Base-by-base conservation (phyloP, 1,140 invertebrate species). In the Cydia amplana region DNA sequence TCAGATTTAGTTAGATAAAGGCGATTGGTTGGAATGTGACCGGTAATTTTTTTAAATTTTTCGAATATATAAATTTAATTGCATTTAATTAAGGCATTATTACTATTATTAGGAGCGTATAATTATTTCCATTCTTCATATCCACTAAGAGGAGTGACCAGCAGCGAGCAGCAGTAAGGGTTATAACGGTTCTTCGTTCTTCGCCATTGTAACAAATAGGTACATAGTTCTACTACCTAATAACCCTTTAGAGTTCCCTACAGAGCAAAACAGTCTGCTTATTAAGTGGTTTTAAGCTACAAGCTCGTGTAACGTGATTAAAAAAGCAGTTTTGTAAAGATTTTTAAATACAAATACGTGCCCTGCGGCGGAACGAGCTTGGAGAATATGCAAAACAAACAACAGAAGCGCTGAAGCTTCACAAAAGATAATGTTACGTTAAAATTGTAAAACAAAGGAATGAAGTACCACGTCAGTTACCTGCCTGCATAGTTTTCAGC, bases 401-500 rank as follows among this genome's bases (percentile, higher is more conserved):
- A 70, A 70, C 14, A 32, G 28, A 70, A n/a, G 32, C 32, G n/a
- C 32, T 36, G 28, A 70, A 70, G 65, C 65, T 70, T 70, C 28
- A 70, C 65, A 51, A 74, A 74, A 63, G 55, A 40, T 65, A 63
- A 74, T 46, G 36, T 46, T 64, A 43, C 36, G 55, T 65, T 74
- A 70, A 70, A 36, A 74, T 36, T 72, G 43, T 70, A 32, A 70
- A 75, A 75, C 36, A 70, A 32, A 78, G 55, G 64, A 82, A 87
- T 81, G 79, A 77, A 79, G 76, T 80, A 83, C 83, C 83, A 81
- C 86, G 65, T 32, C 28, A 36, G 65, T n/a, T 70, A 70, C 65
- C 65, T 70, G 65, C 65, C 65, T 43, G 65, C 65, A 70, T 70
- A 70, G 36, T 70, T 70, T 70, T 70, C 65, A 70, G 32, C 36